Base-by-base conservation (phyloP, 2,113 vertebrate genomes). In the Scophthalmus maximus region DNA sequence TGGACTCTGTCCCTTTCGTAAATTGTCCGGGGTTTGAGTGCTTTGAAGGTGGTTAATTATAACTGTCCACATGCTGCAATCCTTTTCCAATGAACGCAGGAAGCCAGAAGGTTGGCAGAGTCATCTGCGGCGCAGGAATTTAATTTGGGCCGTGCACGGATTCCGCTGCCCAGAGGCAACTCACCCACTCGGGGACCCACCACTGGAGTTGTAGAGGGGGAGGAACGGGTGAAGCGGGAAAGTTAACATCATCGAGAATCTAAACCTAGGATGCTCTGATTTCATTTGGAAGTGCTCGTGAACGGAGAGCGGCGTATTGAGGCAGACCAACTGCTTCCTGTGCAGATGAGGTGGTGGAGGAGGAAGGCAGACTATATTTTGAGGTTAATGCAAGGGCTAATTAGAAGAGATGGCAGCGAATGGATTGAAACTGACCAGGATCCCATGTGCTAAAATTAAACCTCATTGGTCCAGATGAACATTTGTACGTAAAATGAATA, bases 201-300 rank as follows among this genome's bases (percentile, higher is more conserved):
- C 46, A 5, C 62, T 58, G 62, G 64, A 83, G 72, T 84, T 40
- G 25, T 12, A 44, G 68, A 61, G 52, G 68, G 59, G 67, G 69
- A 69, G 57, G 60, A 34, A 20, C 12, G 44, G 69, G 46, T 11
- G 49, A 79, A 76, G 70, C 77, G 76, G 72, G 18, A 71, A 78
- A 88, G 88, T 87, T 93, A 91, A 91, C 88, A 85, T 89, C 88
- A 91, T 91, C 80, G 85, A 84, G 74, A 78, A 90, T 84, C 85
- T 73, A 89, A 88, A 88, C 87, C 89, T 92, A 86, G 56, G 87
- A 91, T 81, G 87, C 90, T 91, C 90, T 92, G 89, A 92, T 92
- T 90, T 93, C 85, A 93, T 93, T 92, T 92, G 64, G 53, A 87
- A 75, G 71, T 8, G 62, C 58, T 75, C 25, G 72, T 80, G 71